Percentiles rank a stretch among this genome's conserved stretches.
These are phyloP conservation scores for Oeneis ivallda DNA, from an alignment of 2,888 invertebrate genomes.

Conservation along the genomic window DNA sequence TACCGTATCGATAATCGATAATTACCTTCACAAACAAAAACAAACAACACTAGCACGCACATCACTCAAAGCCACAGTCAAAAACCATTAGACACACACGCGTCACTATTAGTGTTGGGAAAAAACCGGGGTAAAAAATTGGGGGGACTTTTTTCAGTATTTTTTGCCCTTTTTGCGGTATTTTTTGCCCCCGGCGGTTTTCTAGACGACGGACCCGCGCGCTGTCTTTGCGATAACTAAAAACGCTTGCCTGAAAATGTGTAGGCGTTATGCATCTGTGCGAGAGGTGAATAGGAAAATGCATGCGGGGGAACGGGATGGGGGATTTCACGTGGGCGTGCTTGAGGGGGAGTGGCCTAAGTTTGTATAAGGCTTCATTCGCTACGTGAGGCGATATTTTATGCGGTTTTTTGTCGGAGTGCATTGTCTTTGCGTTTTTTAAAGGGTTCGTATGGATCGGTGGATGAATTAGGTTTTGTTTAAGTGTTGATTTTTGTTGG, in stretches of 20 bases:
- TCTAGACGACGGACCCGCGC: conserved; percentile 59
- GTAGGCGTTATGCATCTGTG: conserved; percentile 68
- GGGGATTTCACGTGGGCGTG: conserved; percentile 62
- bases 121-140: conserved; percentile 4
- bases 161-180: conserved; percentile 37
- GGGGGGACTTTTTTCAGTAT: not conserved
- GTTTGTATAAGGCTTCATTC: conserved; percentile 68
- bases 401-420: conserved; percentile 66
- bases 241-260: conserved; percentile 69
- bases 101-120: conserved; percentile 40
- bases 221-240: conserved; percentile 74
- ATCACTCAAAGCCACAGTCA: conserved; percentile 52
- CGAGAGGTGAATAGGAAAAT: conserved; percentile 52
- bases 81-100: conserved; percentile 45
- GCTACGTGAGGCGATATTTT: conserved; percentile 59
- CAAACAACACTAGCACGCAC: conserved; percentile 52
- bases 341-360: conserved; percentile 59
- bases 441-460: conserved; percentile 40
- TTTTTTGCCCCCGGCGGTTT: conserved; percentile 46
- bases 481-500: conserved; percentile 22
- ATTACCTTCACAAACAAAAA: conserved; percentile 53
- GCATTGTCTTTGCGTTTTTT: conserved; percentile 72
- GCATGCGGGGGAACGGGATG: conserved; percentile 49
- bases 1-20: conserved; percentile 40
- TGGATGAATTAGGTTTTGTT: conserved; percentile 27